Evolutionary conservation across 2,797 vertebrate species (phyloP).

Genomic region (Decapterus maruadsi): DNA sequence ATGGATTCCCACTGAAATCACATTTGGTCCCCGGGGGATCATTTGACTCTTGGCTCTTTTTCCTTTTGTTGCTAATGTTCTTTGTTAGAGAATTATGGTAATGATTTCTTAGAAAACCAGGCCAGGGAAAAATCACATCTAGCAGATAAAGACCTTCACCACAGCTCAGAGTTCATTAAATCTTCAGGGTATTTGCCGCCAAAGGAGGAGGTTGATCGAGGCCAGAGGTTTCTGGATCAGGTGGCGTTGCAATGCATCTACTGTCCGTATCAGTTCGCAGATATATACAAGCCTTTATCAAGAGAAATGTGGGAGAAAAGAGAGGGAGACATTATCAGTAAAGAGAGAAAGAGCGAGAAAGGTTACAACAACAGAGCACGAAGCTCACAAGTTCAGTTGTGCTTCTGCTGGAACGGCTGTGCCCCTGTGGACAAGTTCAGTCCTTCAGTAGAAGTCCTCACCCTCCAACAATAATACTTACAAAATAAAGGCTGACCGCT

Average conservation of each 20-base stretch:
- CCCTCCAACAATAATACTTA: constrained; percentile 89
- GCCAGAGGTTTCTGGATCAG: constrained; percentile 51
- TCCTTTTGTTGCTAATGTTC: constrained; percentile 51
- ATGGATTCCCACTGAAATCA: constrained; percentile 65
- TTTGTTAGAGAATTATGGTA: constrained; percentile 78
- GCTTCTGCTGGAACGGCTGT: constrained; percentile 84
- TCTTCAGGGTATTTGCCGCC: constrained; percentile 24
- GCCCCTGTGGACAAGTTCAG: constrained; percentile 84
- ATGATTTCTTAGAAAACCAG: constrained; percentile 78
- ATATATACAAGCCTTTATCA: constrained; percentile 7
- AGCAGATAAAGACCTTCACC: constrained; percentile 72
- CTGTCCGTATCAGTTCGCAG: constrained; percentile 10
- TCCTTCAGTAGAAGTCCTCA: constrained; percentile 82
- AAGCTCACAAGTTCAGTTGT: constrained; percentile 83
- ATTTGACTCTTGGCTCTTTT: constrained; percentile 68
- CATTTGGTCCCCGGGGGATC: constrained; percentile 79
- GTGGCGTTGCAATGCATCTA: constrained; percentile 17
- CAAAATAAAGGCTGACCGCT: constrained; percentile 87
- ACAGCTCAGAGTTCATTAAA: constrained; percentile 51
- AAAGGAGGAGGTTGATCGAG: constrained; percentile 23
- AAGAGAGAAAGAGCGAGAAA: constrained; percentile 67
- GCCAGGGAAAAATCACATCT: constrained; percentile 53
- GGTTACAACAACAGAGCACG: constrained; percentile 84
- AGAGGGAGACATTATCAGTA: constrained; percentile 54
- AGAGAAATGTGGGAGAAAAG: constrained; percentile 36